Evolutionary conservation across 2,797 vertebrate genomes (phyloP).

Genomic region (Crocidura indochinensis): DNA sequence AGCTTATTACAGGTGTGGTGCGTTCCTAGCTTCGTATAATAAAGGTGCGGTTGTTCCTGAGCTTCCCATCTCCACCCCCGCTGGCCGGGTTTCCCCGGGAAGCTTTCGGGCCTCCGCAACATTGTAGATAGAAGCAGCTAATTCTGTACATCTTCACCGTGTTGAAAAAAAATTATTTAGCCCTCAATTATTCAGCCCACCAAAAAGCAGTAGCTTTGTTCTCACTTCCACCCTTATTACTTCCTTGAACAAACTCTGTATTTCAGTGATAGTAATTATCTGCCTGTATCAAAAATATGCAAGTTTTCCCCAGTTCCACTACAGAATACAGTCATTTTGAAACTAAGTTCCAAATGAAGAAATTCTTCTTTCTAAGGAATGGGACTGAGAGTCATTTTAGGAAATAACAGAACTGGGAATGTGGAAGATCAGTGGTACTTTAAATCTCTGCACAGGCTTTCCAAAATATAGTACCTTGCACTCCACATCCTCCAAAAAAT

Average conservation of each 20-base stretch:
- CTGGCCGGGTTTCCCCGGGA: too few species aligned
- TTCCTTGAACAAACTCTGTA: conserved; percentile 31
- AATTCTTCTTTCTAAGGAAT: not conserved
- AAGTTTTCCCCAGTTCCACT: not conserved
- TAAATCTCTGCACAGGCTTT: conserved; percentile 46
- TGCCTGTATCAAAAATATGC: conserved; percentile 15
- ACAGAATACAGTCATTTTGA: conserved; percentile 40
- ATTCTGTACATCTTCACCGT: conserved; percentile 48
- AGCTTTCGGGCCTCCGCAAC: too few species aligned
- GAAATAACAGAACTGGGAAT: not conserved
- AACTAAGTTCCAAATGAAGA: conserved; percentile 51
- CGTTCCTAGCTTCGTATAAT: too few species aligned
- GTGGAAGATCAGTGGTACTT: conserved; percentile 18
- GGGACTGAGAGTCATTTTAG: conserved; percentile 26
- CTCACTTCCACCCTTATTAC: conserved; percentile 27
- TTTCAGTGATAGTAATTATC: conserved; percentile 42
- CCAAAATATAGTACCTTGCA: not conserved
- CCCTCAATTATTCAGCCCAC: conserved; percentile 45
- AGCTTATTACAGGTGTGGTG: too few species aligned
- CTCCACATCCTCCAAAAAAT: not conserved
- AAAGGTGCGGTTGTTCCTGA: too few species aligned
- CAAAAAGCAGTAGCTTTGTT: conserved; percentile 57
- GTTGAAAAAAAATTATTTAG: conserved; percentile 65
- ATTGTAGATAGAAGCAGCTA: conserved; percentile 56
- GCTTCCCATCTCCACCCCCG: too few species aligned